Evolutionary conservation across 2,113 vertebrate species (phyloP), one percentile per base, ranked within the genome.

Genomic region (Pygoscelis antarcticus): DNA sequence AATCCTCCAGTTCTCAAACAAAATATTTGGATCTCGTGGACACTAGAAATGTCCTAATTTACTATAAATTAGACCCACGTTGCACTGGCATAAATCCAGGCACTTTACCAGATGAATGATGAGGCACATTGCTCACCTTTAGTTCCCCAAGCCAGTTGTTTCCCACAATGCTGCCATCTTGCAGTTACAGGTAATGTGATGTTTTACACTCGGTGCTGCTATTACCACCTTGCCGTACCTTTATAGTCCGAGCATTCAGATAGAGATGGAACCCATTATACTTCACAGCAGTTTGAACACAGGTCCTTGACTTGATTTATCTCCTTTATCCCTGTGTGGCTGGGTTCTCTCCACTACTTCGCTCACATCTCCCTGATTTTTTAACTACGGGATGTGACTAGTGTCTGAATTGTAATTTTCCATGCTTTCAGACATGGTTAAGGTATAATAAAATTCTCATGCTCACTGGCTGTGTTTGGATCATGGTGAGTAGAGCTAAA

Each of bases 241-340:
- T 88, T 80, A 52, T 4, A 58, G 75, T 19, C 77, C 77, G 91
- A 90, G 91, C 68, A 85, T 96, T 80, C 84, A 77, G 87, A 66
- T 32, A 38, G 84, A 97, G 89, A 87, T 52, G 81, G 90, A 95
- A 83, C 66, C 82, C 89, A 97, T 96, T 96, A 95, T 54, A 69
- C 91, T 97, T 89, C 93, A 70, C 93, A 96, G 95, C 89, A 95
- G 42, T 83, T 89, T 90, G 96, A 95, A 60, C 91, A 96, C 75
- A 51, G 62, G 20, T 88, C 95, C 96, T 97, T 55, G 70, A 95
- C 87, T 40, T 95, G 95, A 96, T 97, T 97, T 96, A 96, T 94
- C 81, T 91, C 66, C 76, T 93, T 88, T 85, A 74, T 70, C 75
- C 66, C 87, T 38, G 27, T 94, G 89, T 14, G 6, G 78, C 55